A percentile compares a stretch with the other conserved stretches of the same genome.
Conservation (phyloP, 2,797 vertebrate genomes). For the Esox masquinongy region DNA sequence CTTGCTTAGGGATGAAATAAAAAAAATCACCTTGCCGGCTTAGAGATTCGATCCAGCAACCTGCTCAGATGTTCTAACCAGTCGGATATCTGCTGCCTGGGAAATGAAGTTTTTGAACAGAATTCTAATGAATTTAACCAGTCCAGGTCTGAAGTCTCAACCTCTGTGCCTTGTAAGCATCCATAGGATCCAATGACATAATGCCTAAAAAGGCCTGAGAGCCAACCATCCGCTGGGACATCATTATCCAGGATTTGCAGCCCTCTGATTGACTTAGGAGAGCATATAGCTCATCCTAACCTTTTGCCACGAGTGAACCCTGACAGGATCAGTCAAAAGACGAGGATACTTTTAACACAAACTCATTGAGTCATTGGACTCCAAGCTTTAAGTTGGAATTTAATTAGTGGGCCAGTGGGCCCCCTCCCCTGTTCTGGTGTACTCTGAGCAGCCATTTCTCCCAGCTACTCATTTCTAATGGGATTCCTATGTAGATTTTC, state of each 20-base stretch:
- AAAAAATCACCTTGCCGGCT: too few relatives aligned
- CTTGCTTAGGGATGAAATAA: too few relatives aligned
- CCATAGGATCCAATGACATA: conserved; percentile 52
- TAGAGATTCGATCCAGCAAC: too few relatives aligned
- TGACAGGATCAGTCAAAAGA: conserved; percentile 68
- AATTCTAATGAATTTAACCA: too few relatives aligned
- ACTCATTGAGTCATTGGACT: conserved; percentile 60
- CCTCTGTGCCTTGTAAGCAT: conserved; percentile 39
- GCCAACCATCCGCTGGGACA: conserved; percentile 61
- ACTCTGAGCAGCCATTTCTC: conserved; percentile 45
- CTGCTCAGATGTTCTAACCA: too few relatives aligned
- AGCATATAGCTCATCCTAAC: conserved; percentile 54
- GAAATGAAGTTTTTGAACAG: too few relatives aligned
- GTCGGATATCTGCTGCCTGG: too few relatives aligned
- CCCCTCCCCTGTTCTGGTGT: conserved; percentile 52
- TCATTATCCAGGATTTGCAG: conserved; percentile 60
- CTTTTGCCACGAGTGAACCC: conserved; percentile 61
- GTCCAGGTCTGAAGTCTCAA: conserved; percentile 30
- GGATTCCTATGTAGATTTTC: conserved; percentile 38
- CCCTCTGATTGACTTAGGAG: conserved; percentile 57
- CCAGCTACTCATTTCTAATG: conserved; percentile 40
- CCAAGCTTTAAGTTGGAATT: conserved; percentile 58
- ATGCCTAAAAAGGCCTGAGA: conserved; percentile 44
- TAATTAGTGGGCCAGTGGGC: conserved; percentile 45
- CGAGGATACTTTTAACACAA: conserved; percentile 46